These are phyloP conservation scores for Lasioglossum calceatum DNA, from an alignment of 2,888 invertebrate genomes.

Conservation along the genomic window DNA sequence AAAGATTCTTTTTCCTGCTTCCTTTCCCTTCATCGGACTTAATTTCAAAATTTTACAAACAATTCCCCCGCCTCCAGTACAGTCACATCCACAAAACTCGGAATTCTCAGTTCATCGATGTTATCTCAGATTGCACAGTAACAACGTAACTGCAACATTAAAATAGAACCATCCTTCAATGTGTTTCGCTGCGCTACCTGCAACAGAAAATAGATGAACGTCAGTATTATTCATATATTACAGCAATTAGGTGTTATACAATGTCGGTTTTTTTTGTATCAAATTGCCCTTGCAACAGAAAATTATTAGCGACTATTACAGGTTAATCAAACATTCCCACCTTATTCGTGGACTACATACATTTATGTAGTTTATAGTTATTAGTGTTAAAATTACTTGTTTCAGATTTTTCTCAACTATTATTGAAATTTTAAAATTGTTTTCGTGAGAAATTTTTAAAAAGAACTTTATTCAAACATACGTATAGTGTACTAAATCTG, in stretches of 20 bases:
- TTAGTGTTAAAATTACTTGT: background rate
- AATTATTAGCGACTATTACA: background rate
- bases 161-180: constrained; percentile 76
- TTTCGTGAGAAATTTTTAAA: background rate
- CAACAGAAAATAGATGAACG: constrained; percentile 51
- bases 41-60: constrained; percentile 79
- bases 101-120: constrained; percentile 76
- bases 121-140: constrained; percentile 81
- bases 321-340: background rate
- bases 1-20: constrained; percentile 67
- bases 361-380: background rate
- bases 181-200: constrained; percentile 75
- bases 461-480: background rate
- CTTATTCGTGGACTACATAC: background rate
- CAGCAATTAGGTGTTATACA: background rate
- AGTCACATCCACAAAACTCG: constrained; percentile 72
- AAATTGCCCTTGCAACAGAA: background rate
- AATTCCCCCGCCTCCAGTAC: constrained; percentile 66
- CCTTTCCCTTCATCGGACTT: constrained; percentile 56
- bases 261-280: background rate
- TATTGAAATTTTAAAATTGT: background rate
- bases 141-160: constrained; percentile 69
- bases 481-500: background rate
- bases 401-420: too few relatives aligned
- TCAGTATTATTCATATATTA: background rate